Evolutionary conservation across 2,113 vertebrate species (phyloP), one percentile per base, ranked within the genome.

Genomic region (Axis porcinus): DNA sequence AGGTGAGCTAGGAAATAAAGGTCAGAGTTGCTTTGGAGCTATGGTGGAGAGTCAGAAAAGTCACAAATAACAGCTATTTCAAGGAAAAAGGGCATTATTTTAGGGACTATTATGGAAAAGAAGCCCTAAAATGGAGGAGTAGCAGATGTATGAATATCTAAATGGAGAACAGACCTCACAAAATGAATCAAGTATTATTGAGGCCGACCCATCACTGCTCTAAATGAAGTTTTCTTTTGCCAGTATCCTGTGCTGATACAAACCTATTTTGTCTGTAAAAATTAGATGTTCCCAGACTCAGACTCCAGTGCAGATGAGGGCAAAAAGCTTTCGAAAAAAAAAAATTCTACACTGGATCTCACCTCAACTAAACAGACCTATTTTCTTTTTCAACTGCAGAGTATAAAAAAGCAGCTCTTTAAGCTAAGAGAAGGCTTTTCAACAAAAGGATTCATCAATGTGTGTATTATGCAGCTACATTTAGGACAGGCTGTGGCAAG

Each of bases 371-470:
- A 91, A n/a, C 28, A 90, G 64, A 90, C 27, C 47, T 95, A 36
- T 96, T 94, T 96, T 89, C 87, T 83, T 92, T 62, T 76, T 85
- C 64, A 47, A 43, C 92, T 60, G n/a, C 11, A 52, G 84, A 94
- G 83, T 45, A 83, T 6, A 67, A 82, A 52, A 2, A 3, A 95
- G 54, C n/a, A 92, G 78, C 47, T 84, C 95, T 95, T 92, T 58
- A 74, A 92, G 86, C 30, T 50, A 84, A 92, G 16, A 82, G 79
- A 85, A 50, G 67, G 60, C 21, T 25, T 85, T 84, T 76, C 70
- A 60, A 81, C 30, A 64, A 95, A 60, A 95, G 54, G 54, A 40
- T 43, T 78, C 60, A 58, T 36, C 2, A 1, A n/a, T 36, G 27
- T 79, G 40, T 50, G 6, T 15, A 23, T 23, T 30, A 74, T 11